Percentiles rank a stretch among this genome's conserved stretches.
Conservation (phyloP, 1,140 invertebrate species). For the Drosophila quadrilineata region DNA sequence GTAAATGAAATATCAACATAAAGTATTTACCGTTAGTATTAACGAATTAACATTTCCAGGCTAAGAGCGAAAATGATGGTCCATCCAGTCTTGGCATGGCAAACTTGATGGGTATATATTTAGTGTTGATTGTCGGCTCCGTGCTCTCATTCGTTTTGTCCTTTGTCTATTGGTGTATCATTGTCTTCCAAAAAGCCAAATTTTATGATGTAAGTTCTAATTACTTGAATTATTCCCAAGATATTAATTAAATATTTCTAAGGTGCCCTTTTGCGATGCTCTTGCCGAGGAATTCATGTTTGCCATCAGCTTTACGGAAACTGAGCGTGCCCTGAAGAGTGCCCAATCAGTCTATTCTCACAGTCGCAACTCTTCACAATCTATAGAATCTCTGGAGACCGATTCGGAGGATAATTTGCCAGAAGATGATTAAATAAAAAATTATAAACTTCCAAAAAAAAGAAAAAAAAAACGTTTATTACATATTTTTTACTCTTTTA, state of each 20-base stretch:
- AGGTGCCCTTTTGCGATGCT: constrained; percentile 87
- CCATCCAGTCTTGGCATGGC: constrained; percentile 80
- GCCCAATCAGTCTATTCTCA: constrained; percentile 71
- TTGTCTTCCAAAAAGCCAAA: constrained; percentile 65
- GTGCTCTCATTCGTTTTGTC: constrained; percentile 76
- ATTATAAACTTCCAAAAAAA: not conserved
- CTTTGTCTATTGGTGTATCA: constrained; percentile 72
- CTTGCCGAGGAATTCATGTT: constrained; percentile 88
- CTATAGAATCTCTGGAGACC: constrained; percentile 68
- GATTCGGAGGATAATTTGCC: constrained; percentile 60
- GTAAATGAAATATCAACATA: constrained; percentile 82
- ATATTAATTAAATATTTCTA: not conserved
- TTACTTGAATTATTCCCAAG: not conserved
- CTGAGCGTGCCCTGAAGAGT: constrained; percentile 64
- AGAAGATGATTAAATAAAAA: constrained; percentile 32
- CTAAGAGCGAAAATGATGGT: constrained; percentile 34
- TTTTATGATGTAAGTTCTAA: constrained; percentile 54
- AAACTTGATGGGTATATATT: constrained; percentile 88
- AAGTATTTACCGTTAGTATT: too few species aligned
- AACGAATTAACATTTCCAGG: too few species aligned
- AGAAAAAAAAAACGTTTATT: not conserved
- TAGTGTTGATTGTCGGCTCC: constrained; percentile 84
- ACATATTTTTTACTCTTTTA: not conserved
- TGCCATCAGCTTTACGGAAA: constrained; percentile 81
- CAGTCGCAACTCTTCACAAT: constrained; percentile 72